A percentile compares a stretch with the other conserved stretches of the same genome.
phyloP scores from a whole-genome alignment of 1,140 invertebrate genomes.

The Calephelis nemesis region DNA sequence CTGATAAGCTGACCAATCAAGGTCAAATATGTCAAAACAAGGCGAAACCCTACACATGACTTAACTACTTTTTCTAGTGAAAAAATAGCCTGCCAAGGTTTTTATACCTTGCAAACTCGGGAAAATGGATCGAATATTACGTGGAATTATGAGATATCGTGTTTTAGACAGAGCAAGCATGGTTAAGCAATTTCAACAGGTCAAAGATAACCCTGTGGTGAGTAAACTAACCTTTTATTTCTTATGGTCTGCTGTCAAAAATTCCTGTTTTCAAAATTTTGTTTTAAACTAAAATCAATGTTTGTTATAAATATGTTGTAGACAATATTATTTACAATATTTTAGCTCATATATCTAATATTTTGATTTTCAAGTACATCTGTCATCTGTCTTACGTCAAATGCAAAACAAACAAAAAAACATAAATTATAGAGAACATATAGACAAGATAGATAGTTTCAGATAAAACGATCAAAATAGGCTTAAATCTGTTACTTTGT shows the following conservation, averaged over 20 bases:
- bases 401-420: no score
- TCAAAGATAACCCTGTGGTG: slow-evolving; percentile 92
- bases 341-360: no score
- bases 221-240: slow-evolving; percentile 58
- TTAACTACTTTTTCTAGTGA: slow-evolving; percentile 27
- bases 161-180: slow-evolving; percentile 88
- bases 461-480: no score
- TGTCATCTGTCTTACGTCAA: no score
- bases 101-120: slow-evolving; percentile 7
- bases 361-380: no score
- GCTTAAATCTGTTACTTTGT: no score
- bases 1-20: slow-evolving; percentile 69
- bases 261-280: not conserved
- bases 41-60: slow-evolving; percentile 40
- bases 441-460: no score
- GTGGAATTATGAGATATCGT: slow-evolving; percentile 93
- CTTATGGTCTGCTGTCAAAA: not conserved
- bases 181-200: slow-evolving; percentile 94
- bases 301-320: not conserved
- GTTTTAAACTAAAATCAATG: not conserved
- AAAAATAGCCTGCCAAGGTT: slow-evolving; percentile 27
- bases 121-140: slow-evolving; percentile 90
- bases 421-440: no score
- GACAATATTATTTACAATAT: no score
- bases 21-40: slow-evolving; percentile 68